Evolutionary conservation across 1,140 invertebrate species (phyloP), one percentile per base, ranked within the genome.

Genomic region (Drosophila obscura): DNA sequence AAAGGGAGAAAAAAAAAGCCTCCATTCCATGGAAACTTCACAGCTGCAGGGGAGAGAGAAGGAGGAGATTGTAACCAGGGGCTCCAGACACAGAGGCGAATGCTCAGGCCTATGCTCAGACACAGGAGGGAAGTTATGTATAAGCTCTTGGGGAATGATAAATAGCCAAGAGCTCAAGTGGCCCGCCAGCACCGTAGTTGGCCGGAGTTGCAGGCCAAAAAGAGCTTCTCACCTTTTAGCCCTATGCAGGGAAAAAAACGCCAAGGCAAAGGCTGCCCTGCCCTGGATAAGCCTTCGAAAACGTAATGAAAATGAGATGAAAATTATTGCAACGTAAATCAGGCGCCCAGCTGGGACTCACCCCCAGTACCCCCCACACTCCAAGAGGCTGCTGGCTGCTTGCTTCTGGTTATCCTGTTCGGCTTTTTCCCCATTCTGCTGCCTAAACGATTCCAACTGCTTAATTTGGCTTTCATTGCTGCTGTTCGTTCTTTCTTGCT

Each of bases 301-400:
- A 71, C 65, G 75, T 83, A 87, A 87, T 87, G 83, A 87, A 87
- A 87, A 87, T 88, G 83, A 87, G 83, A 79, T 87, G 79, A 87
- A 88, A 87, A 87, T 87, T 87, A 87, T 87, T 87, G 83, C 83
- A 87, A 77, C 83, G 82, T 87, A 87, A 87, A 87, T 87, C 82
- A 87, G 82, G 73, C 80, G 45, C 60, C 81, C 81, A 84, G 81
- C 82, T 87, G 82, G 39, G 81, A 74, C 51, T 62, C 19, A 19
- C 19, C 2, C 19, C 19, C 19, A 19, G 1, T 19, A 1, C 28
- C 41, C 16, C 57, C 46, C 19, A 19, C 28, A 16, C 24, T 44
- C 71, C 31, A 9, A 31, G 31, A 31, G 26, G 11, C 43, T 22
- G 50, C 50, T 73, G 19, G 19, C 9, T 22, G 50, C 50, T 73